These are phyloP conservation scores for Smutsia temminckii DNA, from an alignment of 2,797 vertebrate species.

Conservation along the genomic window DNA sequence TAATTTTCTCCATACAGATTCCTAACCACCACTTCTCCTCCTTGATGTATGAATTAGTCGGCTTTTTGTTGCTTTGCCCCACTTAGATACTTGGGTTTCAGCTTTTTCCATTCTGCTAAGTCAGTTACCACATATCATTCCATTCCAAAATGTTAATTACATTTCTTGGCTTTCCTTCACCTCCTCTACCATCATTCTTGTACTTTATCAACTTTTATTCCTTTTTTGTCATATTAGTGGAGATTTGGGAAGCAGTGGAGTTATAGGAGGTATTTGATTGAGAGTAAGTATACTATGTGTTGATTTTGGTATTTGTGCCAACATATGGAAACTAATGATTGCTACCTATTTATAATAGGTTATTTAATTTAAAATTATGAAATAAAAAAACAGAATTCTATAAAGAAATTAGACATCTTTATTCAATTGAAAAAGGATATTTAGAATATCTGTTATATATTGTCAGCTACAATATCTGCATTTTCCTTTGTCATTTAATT, in stretches of 20 bases:
- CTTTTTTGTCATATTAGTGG: background rate
- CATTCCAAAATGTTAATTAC: background rate
- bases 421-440: background rate
- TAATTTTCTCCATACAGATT: background rate
- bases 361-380: slow-evolving; percentile 36
- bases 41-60: background rate
- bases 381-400: background rate
- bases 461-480: background rate
- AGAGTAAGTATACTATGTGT: background rate
- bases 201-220: background rate
- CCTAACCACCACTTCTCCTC: background rate
- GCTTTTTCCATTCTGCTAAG: background rate
- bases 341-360: background rate
- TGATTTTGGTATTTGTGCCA: slow-evolving; percentile 1
- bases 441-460: background rate
- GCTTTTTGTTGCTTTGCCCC: background rate
- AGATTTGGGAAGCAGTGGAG: background rate
- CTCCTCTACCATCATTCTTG: background rate
- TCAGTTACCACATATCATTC: background rate
- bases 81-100: background rate
- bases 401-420: background rate
- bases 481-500: slow-evolving; percentile 38
- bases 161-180: background rate
- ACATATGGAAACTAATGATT: background rate
- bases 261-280: background rate